These are phyloP conservation scores for Rhodinocichla rosea DNA, from an alignment of 2,113 vertebrate genomes.

Conservation along the genomic window DNA sequence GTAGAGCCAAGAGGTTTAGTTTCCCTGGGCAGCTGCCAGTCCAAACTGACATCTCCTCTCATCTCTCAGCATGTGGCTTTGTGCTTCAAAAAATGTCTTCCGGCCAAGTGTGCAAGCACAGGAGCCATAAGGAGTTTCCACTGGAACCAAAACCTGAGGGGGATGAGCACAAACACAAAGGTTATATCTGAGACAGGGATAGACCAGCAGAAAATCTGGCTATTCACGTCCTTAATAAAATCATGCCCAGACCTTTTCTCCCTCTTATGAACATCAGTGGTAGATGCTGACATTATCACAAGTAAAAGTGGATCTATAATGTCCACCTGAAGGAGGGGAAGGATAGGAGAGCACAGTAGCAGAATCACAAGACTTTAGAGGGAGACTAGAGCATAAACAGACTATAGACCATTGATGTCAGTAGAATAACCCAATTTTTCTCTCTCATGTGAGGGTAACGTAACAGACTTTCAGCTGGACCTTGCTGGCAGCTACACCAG, in stretches of 20 bases:
- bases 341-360: not conserved
- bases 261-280: not conserved
- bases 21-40: not conserved
- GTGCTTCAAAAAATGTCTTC: slow-evolving; percentile 77
- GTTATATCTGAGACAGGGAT: not conserved
- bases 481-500: not conserved
- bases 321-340: not conserved
- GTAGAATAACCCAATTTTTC: not conserved
- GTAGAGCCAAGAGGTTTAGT: not conserved
- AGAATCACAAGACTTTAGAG: not conserved
- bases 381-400: not conserved
- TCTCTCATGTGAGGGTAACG: fast-evolving
- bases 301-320: not conserved
- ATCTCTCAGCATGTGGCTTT: slow-evolving; percentile 10
- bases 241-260: not conserved
- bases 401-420: not conserved
- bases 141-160: slow-evolving; percentile 85
- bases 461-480: not conserved
- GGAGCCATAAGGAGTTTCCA: slow-evolving; percentile 89
- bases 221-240: not conserved
- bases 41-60: slow-evolving; percentile 14
- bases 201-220: not conserved
- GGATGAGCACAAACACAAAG: not conserved
- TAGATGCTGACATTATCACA: not conserved
- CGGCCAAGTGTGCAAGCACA: slow-evolving; percentile 87